Conservation (phyloP, 2,888 invertebrate species). For the Dexiosoma caninum region DNA sequence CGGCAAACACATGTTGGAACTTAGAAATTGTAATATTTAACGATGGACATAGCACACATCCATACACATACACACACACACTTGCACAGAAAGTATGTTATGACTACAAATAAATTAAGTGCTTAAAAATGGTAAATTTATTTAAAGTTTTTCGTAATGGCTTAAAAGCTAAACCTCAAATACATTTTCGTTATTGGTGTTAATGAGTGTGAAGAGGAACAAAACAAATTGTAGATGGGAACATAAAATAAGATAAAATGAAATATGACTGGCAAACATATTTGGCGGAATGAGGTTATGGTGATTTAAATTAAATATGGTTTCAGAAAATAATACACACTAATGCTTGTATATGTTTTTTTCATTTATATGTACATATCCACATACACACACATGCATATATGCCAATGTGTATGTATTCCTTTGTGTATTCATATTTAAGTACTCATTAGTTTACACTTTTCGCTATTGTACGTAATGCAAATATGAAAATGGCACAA, state of each 20-base stretch:
- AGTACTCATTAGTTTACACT: not conserved
- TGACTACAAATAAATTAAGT: constrained; percentile 55
- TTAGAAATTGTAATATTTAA: too few relatives aligned
- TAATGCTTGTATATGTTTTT: not conserved
- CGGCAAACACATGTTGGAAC: constrained; percentile 1
- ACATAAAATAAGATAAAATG: not conserved
- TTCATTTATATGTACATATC: not conserved
- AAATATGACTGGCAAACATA: constrained; percentile 16
- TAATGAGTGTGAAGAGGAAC: constrained; percentile 1
- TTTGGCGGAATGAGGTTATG: constrained; percentile 15
- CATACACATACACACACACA: too few relatives aligned
- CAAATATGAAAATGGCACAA: not conserved
- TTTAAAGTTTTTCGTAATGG: constrained; percentile 33
- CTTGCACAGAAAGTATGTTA: constrained; percentile 40
- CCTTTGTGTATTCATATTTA: not conserved
- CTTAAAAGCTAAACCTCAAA: not conserved
- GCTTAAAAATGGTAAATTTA: constrained; percentile 46
- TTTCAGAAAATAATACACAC: not conserved
- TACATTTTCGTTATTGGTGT: not conserved
- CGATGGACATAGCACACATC: constrained; percentile 2
- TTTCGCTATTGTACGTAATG: not conserved
- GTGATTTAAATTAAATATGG: constrained; percentile 7
- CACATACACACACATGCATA: not conserved
- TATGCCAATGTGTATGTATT: not conserved
- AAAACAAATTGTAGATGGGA: not conserved